Base-by-base conservation (phyloP, 1,140 invertebrate genomes). In the Ditylenchus dipsaci region DNA sequence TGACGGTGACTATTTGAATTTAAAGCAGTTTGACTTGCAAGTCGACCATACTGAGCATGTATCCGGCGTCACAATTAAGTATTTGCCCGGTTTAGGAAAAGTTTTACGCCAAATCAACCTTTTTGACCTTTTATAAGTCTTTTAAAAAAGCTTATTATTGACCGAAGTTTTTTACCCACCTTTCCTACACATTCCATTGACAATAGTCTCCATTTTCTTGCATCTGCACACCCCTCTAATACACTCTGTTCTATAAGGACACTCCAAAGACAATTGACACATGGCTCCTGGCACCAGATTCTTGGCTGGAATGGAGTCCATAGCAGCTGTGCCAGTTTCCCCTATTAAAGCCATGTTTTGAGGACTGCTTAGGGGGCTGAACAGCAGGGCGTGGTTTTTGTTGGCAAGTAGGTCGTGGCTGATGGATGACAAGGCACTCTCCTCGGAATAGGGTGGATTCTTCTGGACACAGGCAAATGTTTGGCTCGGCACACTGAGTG, bases 141-240 rank as follows among this genome's bases (percentile, higher is more conserved):
- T n/a, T n/a, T n/a, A n/a, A n/a, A n/a, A n/a, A n/a, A n/a, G n/a
- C n/a, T n/a, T n/a, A n/a, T n/a, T n/a, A n/a, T n/a, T n/a, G n/a
- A n/a, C n/a, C n/a, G n/a, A n/a, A n/a, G n/a, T n/a, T n/a, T n/a
- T n/a, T n/a, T 75, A 21, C 1, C 17, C 73, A 65, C 38, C 23
- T 58, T 70, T 77, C 38, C 75, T 27, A 29, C 74, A 76, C 26
- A 75, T 69, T 63, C 74, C 74, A 56, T 75, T 78, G 1, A 76
- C 71, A 27, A 76, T 78, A 1, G 76, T 78, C 61, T 76, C 74
- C n/a, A 45, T 47, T 30, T n/a, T 23, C 30, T 65, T 38, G 38
- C 74, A 76, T 1, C 74, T 69, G 60, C 74, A 76, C n/a, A 76
- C 74, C 21, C 68, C 74, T 1, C 76, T 69, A n/a, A 76, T 26